Conservation (phyloP, 35 echinoderm and acorn worm species). For the Apostichopus japonicus region DNA sequence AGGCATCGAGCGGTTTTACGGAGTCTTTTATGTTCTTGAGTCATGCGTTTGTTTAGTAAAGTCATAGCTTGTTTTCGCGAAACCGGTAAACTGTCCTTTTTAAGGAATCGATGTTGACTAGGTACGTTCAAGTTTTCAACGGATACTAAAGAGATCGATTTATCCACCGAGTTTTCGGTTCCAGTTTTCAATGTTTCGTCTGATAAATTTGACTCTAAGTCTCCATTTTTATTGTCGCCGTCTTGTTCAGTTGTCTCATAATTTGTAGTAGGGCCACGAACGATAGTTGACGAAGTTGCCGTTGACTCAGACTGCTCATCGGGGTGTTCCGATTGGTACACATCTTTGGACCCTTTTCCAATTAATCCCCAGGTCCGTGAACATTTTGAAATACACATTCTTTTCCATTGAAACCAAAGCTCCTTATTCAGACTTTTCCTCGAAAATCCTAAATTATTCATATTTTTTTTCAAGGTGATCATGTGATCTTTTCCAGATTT, state of each 20-base stretch:
- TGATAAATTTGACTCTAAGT: background rate
- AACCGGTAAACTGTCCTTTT: background rate
- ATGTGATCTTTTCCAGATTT: conserved; percentile 42
- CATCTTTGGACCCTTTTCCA: background rate
- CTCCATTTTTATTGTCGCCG: background rate
- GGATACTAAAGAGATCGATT: background rate
- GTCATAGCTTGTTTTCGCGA: conserved; percentile 35
- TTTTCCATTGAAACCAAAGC: conserved; percentile 16
- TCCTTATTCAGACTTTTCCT: background rate
- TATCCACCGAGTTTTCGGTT: background rate
- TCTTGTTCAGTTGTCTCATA: background rate
- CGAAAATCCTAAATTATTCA: conserved; percentile 37
- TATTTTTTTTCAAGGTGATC: conserved; percentile 12
- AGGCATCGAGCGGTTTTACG: conserved; percentile 13
- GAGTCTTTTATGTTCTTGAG: conserved; percentile 2
- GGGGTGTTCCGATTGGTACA: background rate
- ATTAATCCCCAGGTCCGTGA: background rate
- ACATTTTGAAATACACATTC: background rate
- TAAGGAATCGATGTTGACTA: too few species aligned
- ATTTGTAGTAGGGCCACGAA: background rate
- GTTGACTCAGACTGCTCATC: background rate
- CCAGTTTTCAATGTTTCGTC: background rate
- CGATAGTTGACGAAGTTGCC: background rate
- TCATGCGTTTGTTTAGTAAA: background rate
- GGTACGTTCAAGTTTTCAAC: background rate